Evolutionary conservation across 2,888 invertebrate species (phyloP).

Genomic region (Hyposoter dolosus): DNA sequence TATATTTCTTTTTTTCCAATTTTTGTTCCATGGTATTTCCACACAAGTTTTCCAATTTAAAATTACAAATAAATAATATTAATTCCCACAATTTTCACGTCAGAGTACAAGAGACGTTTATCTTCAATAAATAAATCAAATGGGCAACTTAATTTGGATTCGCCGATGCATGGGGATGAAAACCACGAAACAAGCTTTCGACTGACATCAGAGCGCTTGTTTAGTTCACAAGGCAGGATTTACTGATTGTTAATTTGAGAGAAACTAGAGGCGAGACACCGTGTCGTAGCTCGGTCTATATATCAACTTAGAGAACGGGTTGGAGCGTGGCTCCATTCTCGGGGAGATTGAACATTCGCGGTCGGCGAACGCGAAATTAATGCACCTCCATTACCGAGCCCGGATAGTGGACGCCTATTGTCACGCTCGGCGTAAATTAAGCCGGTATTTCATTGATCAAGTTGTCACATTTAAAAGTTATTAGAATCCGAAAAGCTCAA

Average conservation of each 20-base stretch:
- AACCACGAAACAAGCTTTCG: background rate
- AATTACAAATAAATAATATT: background rate
- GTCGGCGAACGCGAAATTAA: constrained; percentile 36
- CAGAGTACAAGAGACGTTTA: background rate
- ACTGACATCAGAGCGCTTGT: background rate
- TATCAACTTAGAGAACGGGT: constrained; percentile 29
- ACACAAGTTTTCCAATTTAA: background rate
- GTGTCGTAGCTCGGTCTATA: background rate
- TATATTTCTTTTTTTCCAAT: background rate
- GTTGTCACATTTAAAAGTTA: constrained; percentile 30
- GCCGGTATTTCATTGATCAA: constrained; percentile 30
- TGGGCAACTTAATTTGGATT: background rate
- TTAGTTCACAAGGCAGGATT: constrained; percentile 6
- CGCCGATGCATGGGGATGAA: background rate
- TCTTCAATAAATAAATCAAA: background rate
- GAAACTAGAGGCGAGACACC: background rate
- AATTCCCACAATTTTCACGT: background rate
- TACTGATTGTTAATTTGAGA: constrained; percentile 26
- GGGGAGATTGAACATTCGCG: constrained; percentile 42
- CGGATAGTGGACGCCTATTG: constrained; percentile 18
- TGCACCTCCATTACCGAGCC: constrained; percentile 27
- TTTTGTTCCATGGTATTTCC: background rate
- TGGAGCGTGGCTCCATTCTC: constrained; percentile 14
- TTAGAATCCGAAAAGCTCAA: background rate
- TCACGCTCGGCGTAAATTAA: constrained; percentile 26